A percentile compares a stretch with the other conserved stretches of the same genome.
Conservation (phyloP, 2,888 invertebrate genomes). For the Ryuthela nishihirai region DNA sequence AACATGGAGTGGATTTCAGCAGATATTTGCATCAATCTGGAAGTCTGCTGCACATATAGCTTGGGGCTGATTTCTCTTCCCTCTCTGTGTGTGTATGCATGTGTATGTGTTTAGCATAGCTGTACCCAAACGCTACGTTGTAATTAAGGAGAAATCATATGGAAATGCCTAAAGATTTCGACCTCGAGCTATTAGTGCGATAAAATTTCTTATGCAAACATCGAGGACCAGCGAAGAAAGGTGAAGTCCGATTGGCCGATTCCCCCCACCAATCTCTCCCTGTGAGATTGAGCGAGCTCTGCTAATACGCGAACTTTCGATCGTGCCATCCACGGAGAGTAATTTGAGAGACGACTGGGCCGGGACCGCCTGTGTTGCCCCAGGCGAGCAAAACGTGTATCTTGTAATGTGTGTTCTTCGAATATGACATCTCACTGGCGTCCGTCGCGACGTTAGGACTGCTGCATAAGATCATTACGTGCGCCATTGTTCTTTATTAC, state of each 20-base stretch:
- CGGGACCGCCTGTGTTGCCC: slow-evolving; percentile 6
- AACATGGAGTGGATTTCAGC: slow-evolving; percentile 10
- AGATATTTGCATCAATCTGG: slow-evolving; percentile 28
- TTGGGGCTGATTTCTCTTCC: background rate
- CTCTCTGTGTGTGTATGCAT: slow-evolving; percentile 15
- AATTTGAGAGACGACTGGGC: slow-evolving; percentile 29
- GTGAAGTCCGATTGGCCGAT: slow-evolving; percentile 1
- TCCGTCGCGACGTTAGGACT: too few relatives aligned
- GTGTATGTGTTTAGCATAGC: slow-evolving; percentile 13
- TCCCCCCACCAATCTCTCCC: too few relatives aligned
- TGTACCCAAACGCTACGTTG: slow-evolving; percentile 15
- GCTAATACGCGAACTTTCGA: too few relatives aligned
- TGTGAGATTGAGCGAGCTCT: too few relatives aligned
- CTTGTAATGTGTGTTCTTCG: slow-evolving; percentile 38
- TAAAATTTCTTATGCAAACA: slow-evolving; percentile 35
- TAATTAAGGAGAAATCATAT: slow-evolving; percentile 27
- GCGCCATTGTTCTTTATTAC: too few relatives aligned
- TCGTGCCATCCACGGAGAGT: too few relatives aligned
- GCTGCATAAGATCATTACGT: too few relatives aligned
- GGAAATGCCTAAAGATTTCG: slow-evolving; percentile 23
- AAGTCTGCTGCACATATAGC: slow-evolving; percentile 13
- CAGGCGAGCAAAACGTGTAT: slow-evolving; percentile 28
- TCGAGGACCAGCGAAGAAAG: background rate
- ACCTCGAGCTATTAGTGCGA: slow-evolving; percentile 13
- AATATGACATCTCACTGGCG: slow-evolving; percentile 32